phyloP scores from a whole-genome alignment of 2,113 vertebrate species.

The Phalacrocorax aristotelis region DNA sequence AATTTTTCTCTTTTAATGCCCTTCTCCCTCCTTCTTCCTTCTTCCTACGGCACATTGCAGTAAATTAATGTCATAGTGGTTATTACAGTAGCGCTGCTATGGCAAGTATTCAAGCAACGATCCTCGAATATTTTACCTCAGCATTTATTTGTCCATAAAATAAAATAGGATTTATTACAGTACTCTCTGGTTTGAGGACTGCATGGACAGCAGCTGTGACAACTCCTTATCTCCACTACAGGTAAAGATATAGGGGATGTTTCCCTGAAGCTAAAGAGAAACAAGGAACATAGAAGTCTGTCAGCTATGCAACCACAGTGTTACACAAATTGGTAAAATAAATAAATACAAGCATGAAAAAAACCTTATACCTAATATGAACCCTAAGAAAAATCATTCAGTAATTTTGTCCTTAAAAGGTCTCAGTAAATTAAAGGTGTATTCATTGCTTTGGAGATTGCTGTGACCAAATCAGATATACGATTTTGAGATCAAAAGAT shows the following conservation, averaged over 20 bases:
- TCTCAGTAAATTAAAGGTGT: slow-evolving; percentile 35
- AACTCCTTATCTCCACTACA: slow-evolving; percentile 67
- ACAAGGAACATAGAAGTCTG: neutral
- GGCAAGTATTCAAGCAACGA: slow-evolving; percentile 78
- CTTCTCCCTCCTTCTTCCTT: slow-evolving; percentile 77
- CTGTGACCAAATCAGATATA: neutral
- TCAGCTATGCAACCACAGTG: neutral
- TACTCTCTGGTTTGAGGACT: slow-evolving; percentile 80
- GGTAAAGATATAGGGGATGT: slow-evolving; percentile 61
- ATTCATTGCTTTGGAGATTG: neutral
- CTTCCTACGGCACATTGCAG: slow-evolving; percentile 78
- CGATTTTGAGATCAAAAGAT: neutral
- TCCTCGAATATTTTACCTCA: slow-evolving; percentile 86
- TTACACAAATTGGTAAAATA: neutral
- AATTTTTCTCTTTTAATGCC: slow-evolving; percentile 86
- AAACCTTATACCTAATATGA: neutral
- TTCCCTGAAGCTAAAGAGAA: neutral
- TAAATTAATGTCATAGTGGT: slow-evolving; percentile 84
- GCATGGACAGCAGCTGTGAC: slow-evolving; percentile 75
- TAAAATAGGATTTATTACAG: slow-evolving; percentile 82
- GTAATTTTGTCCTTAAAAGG: slow-evolving; percentile 15
- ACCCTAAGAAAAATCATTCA: neutral
- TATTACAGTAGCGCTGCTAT: slow-evolving; percentile 78
- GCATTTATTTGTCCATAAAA: slow-evolving; percentile 91
- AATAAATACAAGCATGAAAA: neutral